A percentile compares a stretch with the other conserved stretches of the same genome.
These are phyloP conservation scores for Macquaria australasica DNA, from an alignment of 2,113 vertebrate species.

Conservation along the genomic window DNA sequence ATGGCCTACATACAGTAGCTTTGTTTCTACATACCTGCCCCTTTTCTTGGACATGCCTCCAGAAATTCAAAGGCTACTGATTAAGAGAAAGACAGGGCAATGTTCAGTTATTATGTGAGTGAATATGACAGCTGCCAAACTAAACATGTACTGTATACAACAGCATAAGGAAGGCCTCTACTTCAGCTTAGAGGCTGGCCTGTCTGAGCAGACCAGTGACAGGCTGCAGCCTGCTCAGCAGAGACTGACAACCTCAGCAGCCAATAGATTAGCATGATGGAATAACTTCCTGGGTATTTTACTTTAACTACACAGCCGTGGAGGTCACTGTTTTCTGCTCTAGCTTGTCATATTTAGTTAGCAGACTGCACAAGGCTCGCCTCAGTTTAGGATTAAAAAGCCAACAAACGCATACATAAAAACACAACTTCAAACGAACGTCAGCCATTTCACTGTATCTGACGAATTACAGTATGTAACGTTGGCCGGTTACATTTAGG, in stretches of 20 bases:
- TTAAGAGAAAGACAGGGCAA: conserved; percentile 47
- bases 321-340: conserved; percentile 62
- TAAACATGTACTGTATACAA: conserved; percentile 10
- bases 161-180: conserved; percentile 18
- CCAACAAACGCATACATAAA: too few relatives aligned
- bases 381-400: neutral
- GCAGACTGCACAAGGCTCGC: neutral
- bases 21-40: conserved; percentile 83
- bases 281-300: conserved; percentile 74
- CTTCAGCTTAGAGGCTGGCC: conserved; percentile 17
- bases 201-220: neutral
- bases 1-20: neutral
- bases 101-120: conserved; percentile 36
- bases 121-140: conserved; percentile 31
- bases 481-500: conserved; percentile 5
- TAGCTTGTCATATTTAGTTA: neutral
- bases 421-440: conserved; percentile 12
- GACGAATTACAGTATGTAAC: conserved; percentile 10
- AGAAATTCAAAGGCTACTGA: conserved; percentile 76
- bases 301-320: conserved; percentile 49
- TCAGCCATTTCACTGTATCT: conserved; percentile 34
- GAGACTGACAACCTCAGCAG: conserved; percentile 63
- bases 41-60: conserved; percentile 90
- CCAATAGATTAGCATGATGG: conserved; percentile 60
- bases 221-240: conserved; percentile 21